phyloP scores from a whole-genome alignment of 53 echinoderm and acorn worm genomes.

The Hippasteria phrygiana region DNA sequence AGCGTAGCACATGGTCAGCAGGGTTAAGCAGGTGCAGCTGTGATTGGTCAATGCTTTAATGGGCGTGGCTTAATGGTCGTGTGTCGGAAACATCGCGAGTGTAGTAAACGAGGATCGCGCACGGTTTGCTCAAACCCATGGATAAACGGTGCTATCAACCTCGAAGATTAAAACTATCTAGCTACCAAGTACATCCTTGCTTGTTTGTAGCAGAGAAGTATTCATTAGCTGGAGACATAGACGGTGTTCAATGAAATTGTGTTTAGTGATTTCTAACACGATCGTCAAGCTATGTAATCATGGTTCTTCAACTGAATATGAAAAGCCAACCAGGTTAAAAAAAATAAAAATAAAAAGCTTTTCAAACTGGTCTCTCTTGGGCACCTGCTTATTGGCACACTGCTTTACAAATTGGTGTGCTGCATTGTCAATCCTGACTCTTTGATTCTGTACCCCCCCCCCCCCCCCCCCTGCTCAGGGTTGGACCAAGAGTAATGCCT shows the following conservation, averaged over 20 bases:
- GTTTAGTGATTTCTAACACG: too few relatives aligned
- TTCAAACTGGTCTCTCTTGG: background rate
- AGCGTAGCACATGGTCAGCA: too few relatives aligned
- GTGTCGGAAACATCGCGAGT: too few relatives aligned
- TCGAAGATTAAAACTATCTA: slow-evolving; percentile 52
- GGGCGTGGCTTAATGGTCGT: too few relatives aligned
- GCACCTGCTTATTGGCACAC: background rate
- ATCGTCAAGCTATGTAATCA: too few relatives aligned
- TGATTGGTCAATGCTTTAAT: too few relatives aligned
- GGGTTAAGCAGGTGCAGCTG: too few relatives aligned
- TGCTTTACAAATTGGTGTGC: background rate
- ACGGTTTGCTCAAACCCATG: slow-evolving; percentile 4
- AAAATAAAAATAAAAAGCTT: background rate
- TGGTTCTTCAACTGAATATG: too few relatives aligned
- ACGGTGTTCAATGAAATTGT: too few relatives aligned
- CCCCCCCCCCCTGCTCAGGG: slow-evolving; percentile 67
- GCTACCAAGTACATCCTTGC: slow-evolving; percentile 15
- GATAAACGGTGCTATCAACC: slow-evolving; percentile 60
- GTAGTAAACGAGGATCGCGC: slow-evolving; percentile 41
- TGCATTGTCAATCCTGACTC: background rate
- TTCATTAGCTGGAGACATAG: slow-evolving; percentile 40
- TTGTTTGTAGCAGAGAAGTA: background rate
- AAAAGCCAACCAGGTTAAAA: too few relatives aligned
- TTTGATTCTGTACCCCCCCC: too few relatives aligned
- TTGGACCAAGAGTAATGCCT: slow-evolving; percentile 99